Evolutionary conservation across 37 sponge, comb jelly and placozoan genomes (phyloP), one percentile per base, ranked within the genome.

Genomic region (Lycopodina hypogea): DNA sequence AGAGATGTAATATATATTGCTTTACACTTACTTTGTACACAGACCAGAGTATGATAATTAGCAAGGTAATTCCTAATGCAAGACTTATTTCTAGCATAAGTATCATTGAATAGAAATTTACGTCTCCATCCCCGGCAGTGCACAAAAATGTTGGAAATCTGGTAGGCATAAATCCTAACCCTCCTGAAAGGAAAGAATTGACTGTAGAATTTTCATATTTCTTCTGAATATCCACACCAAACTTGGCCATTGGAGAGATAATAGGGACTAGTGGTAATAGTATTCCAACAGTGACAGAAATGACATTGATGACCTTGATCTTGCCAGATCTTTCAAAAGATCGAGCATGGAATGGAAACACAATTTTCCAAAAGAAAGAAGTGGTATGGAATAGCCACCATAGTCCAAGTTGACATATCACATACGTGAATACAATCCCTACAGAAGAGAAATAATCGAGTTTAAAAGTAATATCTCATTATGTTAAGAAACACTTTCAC

Each of bases 301-400:
- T 53, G 38, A 55, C 38, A 68, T 83, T 76, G 26, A 75, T 50
- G 39, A 35, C 74, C 52, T 83, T 83, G 48, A 37, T 26, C 9
- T 50, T 57, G 32, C 41, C 42, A 17, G 60, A 34, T 24, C 14
- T 28, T 4, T 83, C 32, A 19, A 63, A 75, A 34, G 62, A 6
- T 18, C 40, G 34, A 23, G 68, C 55, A 32, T 28, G 53, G 28
- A 65, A 53, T 55, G 53, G 42, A 28, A 67, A 50, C 34, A 79
- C 24, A 79, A 67, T 30, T 35, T 34, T 34, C 68, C 68, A 67
- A 34, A 67, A 83, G 28, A 75, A 51, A 33, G 57, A 23, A 36
- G 12, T 30, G 8, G 67, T 68, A 24, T 83, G 83, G 39, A 22
- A 65, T 8, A 83, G 33, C 76, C 76, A 75, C 67, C 51, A 83